Base-by-base conservation (phyloP, 2,888 invertebrate genomes). In the Sphecodes monilicornis region DNA sequence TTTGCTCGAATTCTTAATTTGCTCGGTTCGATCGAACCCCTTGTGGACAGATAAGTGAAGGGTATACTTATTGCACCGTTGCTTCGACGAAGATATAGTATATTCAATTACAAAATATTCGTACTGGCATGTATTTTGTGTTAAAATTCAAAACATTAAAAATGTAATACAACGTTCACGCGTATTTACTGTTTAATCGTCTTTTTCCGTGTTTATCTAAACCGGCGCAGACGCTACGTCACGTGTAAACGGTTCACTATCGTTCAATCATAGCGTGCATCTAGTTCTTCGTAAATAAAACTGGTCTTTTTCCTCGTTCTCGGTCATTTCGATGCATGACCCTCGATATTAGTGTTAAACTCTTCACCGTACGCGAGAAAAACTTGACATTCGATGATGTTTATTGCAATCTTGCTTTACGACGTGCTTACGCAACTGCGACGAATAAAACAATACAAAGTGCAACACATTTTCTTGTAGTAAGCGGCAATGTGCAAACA, bases 291-390 rank as follows among this genome's bases (percentile, higher is more conserved):
- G 72, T 26, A 73, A 64, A 66, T 78, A 8, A 22, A 54, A 76
- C 29, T 36, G 36, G 78, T 32, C 26, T 43, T 71, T 75, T 64
- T 64, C 13, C 10, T 60, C 46, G 54, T 64, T 46, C 18, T 32
- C 50, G 69, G 43, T 80, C 50, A 82, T 76, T 64, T 66, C 10
- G 69, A 66, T 39, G 32, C 57, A 60, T 29, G 81, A 88, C 69
- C 82, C 83, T 85, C 73, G 75, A 11, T 50, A 82, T 78, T 29
- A n/a, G 11, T 69, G 39, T 74, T 22, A 32, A 71, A 60, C 46
- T 36, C 3, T 78, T 71, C 18, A 22, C 36, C n/a, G 66, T 39
- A 36, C 66, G 66, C 66, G 13, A 18, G 60, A 71, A 54, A 68
- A 68, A 36, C 36, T 36, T 60, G 26, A 13, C 29, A 74, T 60